Evolutionary conservation across 2,797 vertebrate species (phyloP), one percentile per base, ranked within the genome.

Genomic region (Cossypha caffra): DNA sequence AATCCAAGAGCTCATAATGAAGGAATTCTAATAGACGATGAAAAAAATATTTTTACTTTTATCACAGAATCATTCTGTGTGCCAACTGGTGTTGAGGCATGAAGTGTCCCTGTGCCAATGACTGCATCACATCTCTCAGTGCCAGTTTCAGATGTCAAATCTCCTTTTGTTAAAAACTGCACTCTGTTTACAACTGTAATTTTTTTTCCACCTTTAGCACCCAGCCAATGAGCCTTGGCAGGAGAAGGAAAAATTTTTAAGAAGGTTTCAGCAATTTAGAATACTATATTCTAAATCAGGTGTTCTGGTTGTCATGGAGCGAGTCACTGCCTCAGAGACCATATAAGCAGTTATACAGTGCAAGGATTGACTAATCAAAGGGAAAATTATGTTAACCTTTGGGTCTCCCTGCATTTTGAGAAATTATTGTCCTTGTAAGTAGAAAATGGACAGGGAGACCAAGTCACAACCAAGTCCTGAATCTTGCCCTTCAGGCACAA

Each of bases 401-500:
- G 38, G 35, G 54, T 95, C 67, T 71, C 54, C 37, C 26, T 75
- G 64, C 29, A 86, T 95, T 96, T 94, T 54, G 61, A 79, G 88
- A 94, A 93, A 96, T 92, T 90, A 84, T 69, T 93, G 63, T 93
- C 74, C 64, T 31, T 88, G 52, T 96, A 95, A 92, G 80, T 76
- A 71, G 86, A 96, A 96, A 95, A 80, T 1, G 3, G 89, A 96
- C 79, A 77, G 50, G 50, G 68, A 96, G 64, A 80, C 71, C 42
- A 96, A 96, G 74, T 90, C 94, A 92, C 45, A 96, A 95, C 68
- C 85, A 94, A 95, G 74, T 94, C 55, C 83, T 92, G 58, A 88
- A 94, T 87, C 28, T 89, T 95, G 42, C 74, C 90, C 68, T 93
- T 37, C 35, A 92, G 94, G 64, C 58, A 83, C 33, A 57, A 80